Evolutionary conservation across 2,113 vertebrate genomes (phyloP).

Genomic region (Brachionichthys hirsutus): DNA sequence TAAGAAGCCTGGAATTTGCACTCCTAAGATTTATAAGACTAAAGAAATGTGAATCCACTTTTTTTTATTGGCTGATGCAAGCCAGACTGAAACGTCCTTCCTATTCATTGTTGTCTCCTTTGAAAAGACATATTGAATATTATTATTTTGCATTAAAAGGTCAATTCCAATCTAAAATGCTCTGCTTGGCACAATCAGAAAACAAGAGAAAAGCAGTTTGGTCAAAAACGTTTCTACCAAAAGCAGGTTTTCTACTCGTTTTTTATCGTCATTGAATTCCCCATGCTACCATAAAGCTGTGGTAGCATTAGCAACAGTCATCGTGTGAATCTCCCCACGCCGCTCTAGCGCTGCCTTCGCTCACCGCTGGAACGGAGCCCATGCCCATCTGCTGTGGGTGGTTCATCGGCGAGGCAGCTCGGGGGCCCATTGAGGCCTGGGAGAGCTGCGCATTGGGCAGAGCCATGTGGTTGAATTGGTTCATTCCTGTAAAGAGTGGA

Average conservation of each 20-base stretch:
- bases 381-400: conserved; percentile 94
- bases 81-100: not conserved
- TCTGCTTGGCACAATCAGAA: not conserved
- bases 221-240: no score
- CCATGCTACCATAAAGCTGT: no score
- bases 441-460: conserved; percentile 92
- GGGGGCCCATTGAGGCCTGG: conserved; percentile 86
- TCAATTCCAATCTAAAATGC: not conserved
- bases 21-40: not conserved
- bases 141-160: not conserved
- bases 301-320: not conserved
- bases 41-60: not conserved
- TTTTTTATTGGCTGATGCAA: no score
- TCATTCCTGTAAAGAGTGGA: conserved; percentile 81
- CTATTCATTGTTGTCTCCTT: not conserved
- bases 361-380: conserved; percentile 89
- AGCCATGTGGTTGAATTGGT: conserved; percentile 92
- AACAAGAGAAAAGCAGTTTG: no score
- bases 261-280: no score
- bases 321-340: not conserved
- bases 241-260: no score
- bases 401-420: conserved; percentile 92
- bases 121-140: not conserved
- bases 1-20: not conserved
- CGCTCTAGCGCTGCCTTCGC: conserved; percentile 31